These are phyloP conservation scores for Electrophaes corylata DNA, from an alignment of 2,888 invertebrate species.

Conservation along the genomic window DNA sequence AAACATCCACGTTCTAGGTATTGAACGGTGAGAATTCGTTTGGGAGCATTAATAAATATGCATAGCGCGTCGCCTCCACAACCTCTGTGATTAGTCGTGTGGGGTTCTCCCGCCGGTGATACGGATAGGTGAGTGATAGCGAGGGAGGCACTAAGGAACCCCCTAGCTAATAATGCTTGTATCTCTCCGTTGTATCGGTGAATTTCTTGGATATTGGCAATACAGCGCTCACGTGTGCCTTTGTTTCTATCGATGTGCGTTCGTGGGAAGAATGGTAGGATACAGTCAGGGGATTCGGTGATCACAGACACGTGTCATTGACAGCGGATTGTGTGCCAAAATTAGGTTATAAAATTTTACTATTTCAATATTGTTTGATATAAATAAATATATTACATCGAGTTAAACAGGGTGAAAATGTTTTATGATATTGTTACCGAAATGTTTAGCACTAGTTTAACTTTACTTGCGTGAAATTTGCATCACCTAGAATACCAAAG, in stretches of 20 bases:
- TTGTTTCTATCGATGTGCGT: conserved; percentile 71
- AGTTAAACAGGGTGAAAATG: background rate
- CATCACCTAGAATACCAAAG: conserved; percentile 3
- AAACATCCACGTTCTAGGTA: conserved; percentile 72
- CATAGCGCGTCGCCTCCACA: conserved; percentile 82
- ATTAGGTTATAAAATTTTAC: conserved; percentile 18
- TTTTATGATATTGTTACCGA: conserved; percentile 6
- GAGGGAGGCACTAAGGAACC: conserved; percentile 74
- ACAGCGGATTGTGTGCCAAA: conserved; percentile 22
- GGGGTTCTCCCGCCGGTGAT: conserved; percentile 67
- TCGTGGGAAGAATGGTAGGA: conserved; percentile 35
- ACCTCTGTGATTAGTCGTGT: conserved; percentile 82
- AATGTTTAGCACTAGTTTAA: background rate
- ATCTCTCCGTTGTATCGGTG: conserved; percentile 75
- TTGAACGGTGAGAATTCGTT: conserved; percentile 77
- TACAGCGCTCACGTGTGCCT: conserved; percentile 77
- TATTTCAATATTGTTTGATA: conserved; percentile 12
- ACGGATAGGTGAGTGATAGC: conserved; percentile 83
- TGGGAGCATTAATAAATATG: conserved; percentile 81
- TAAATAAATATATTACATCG: conserved; percentile 1
- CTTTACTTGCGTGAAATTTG: conserved; percentile 1
- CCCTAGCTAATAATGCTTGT: conserved; percentile 80
- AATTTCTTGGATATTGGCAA: conserved; percentile 82
- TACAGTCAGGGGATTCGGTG: conserved; percentile 31
- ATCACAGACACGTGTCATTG: conserved; percentile 36